Evolutionary conservation across 2,797 vertebrate species (phyloP).

Genomic region (Mareca strepera): DNA sequence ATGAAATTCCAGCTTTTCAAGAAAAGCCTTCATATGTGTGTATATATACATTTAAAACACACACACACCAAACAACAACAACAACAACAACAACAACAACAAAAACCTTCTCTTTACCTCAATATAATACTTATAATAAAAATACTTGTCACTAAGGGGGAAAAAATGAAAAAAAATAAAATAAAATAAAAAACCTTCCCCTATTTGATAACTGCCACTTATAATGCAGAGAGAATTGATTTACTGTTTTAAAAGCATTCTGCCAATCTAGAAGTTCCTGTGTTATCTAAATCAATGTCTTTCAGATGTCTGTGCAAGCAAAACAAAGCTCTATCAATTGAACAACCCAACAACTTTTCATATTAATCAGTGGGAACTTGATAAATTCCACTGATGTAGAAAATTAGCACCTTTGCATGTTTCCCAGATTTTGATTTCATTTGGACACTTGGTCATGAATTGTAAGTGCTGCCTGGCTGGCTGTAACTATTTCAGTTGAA

Average conservation of each 20-base stretch:
- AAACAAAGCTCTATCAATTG: constrained; percentile 74
- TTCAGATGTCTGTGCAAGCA: constrained; percentile 70
- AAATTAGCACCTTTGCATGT: constrained; percentile 80
- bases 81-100: background rate
- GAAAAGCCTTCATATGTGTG: background rate
- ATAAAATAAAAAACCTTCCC: background rate
- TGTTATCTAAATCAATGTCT: constrained; percentile 76
- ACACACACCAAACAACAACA: too few species aligned
- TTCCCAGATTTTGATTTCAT: constrained; percentile 78
- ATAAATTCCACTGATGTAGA: constrained; percentile 80
- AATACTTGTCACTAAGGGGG: constrained; percentile 7
- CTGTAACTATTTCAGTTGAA: constrained; percentile 75
- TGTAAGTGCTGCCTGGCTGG: constrained; percentile 74
- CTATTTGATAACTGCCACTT: constrained; percentile 46
- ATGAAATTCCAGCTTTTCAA: constrained; percentile 36
- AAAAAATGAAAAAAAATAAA: background rate
- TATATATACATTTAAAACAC: too few species aligned
- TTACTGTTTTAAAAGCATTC: constrained; percentile 66
- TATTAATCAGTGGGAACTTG: constrained; percentile 77
- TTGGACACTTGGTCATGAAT: constrained; percentile 77
- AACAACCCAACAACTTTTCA: constrained; percentile 73
- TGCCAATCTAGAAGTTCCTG: constrained; percentile 59
- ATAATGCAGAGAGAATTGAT: constrained; percentile 55
- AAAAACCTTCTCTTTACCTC: background rate
- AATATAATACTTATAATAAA: too few species aligned